Evolutionary conservation across 2,113 vertebrate species (phyloP), one percentile per base, ranked within the genome.

Genomic region (Atractosteus spatula): DNA sequence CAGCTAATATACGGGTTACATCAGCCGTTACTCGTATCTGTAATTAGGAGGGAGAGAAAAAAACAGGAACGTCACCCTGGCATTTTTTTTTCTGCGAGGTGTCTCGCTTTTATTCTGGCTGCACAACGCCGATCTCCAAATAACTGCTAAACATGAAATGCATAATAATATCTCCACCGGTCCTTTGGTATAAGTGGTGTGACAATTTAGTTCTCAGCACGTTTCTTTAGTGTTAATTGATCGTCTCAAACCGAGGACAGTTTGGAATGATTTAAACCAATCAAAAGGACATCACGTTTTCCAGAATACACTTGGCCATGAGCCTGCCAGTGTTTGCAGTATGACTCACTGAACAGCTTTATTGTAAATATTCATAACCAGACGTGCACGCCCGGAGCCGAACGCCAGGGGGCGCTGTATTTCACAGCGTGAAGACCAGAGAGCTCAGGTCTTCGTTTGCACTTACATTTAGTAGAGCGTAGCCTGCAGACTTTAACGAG

Each of bases 171-270:
- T 77, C 61, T 41, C 56, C 78, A 68, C 72, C 85, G 79, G 80
- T 78, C 78, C 84, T 85, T 85, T 29, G 87, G 88, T 91, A 91
- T 87, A 88, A 80, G 85, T 85, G 86, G 88, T 82, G 87, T 83
- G 85, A 87, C 88, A 87, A 88, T 88, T 89, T 89, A 84, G 66
- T 90, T 85, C 86, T 83, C 90, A 85, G 85, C 78, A 80, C 82
- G 72, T 87, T 91, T 83, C 88, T 68, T 66, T 87, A 84, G 88
- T 90, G 89, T 86, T 92, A 82, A 89, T 83, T 86, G 87, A 89
- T 84, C 78, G 83, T 88, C 89, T 87, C 85, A 83, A 84, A 87
- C 81, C 78, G 79, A 75, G 77, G 80, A 81, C 81, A 76, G 82
- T 72, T 82, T 84, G 81, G 84, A 88, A 79, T 83, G 80, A 83